phyloP scores from a whole-genome alignment of 2,797 vertebrate species.

The Schizopygopsis pylzovi region DNA sequence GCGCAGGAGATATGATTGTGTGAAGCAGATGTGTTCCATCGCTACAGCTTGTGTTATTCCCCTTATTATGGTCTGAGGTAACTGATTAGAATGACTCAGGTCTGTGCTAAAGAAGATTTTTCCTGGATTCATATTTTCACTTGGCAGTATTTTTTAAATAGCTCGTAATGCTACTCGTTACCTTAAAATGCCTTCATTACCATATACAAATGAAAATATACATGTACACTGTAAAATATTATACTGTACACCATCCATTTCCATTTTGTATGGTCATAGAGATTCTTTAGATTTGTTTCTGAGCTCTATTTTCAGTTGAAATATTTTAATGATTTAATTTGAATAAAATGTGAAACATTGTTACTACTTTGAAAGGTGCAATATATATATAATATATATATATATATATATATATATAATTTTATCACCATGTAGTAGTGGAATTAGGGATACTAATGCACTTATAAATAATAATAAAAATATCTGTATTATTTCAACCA shows the following conservation, averaged over 20 bases:
- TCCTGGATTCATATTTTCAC: slow-evolving; percentile 9
- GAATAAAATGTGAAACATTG: neutral
- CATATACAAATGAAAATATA: slow-evolving; percentile 1
- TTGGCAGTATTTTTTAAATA: slow-evolving; percentile 1
- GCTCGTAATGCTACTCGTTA: neutral
- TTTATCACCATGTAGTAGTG: neutral
- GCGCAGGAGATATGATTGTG: slow-evolving; percentile 47
- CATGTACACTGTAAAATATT: neutral
- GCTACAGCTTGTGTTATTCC: slow-evolving; percentile 45
- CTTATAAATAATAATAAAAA: neutral
- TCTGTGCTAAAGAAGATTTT: slow-evolving; percentile 33
- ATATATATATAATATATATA: neutral
- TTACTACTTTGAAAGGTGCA: neutral
- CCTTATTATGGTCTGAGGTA: slow-evolving; percentile 27
- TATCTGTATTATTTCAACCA: neutral
- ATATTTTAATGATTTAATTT: neutral
- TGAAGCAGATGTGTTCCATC: slow-evolving; percentile 51
- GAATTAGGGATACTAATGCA: neutral
- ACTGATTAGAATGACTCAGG: slow-evolving; percentile 11
- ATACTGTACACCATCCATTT: neutral
- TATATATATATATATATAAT: neutral
- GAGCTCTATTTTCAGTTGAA: neutral
- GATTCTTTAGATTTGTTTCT: neutral
- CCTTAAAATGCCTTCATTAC: neutral
- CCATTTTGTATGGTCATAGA: neutral